phyloP scores from a whole-genome alignment of 2,113 vertebrate genomes.

The Sinosuthora webbiana region DNA sequence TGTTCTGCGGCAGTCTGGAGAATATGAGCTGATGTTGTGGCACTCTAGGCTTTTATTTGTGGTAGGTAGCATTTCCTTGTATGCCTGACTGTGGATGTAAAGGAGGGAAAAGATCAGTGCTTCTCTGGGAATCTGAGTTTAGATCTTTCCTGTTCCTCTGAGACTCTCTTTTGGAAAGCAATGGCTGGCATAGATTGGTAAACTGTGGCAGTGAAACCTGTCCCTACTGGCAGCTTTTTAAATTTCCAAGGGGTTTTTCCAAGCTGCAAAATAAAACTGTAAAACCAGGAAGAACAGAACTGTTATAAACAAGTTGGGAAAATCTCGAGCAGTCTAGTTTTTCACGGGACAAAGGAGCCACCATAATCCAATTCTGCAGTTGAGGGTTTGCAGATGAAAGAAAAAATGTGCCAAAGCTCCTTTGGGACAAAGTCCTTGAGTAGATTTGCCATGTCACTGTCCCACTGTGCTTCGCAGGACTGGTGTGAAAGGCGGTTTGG shows the following conservation, averaged over 20 bases:
- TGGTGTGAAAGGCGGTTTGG: background rate
- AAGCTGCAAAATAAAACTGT: background rate
- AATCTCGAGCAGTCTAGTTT: background rate
- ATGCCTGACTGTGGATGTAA: background rate
- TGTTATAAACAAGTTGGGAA: background rate
- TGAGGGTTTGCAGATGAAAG: background rate
- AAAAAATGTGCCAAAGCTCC: background rate
- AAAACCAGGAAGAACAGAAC: background rate
- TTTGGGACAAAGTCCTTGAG: background rate
- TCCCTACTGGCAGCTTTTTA: background rate
- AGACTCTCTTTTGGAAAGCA: background rate
- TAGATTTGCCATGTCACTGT: background rate
- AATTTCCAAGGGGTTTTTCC: background rate
- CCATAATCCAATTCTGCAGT: background rate
- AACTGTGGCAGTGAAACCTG: background rate
- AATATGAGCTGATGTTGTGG: background rate
- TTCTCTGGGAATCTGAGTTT: background rate
- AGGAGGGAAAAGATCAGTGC: background rate
- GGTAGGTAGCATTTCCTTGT: background rate
- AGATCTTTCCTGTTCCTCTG: background rate
- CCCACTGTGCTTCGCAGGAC: background rate
- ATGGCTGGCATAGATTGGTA: background rate
- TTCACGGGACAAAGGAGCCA: background rate
- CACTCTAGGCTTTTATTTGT: background rate
- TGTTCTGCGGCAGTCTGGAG: background rate